Base-by-base conservation (phyloP, 1,140 invertebrate species). In the Pseudobourletiella spinata region DNA sequence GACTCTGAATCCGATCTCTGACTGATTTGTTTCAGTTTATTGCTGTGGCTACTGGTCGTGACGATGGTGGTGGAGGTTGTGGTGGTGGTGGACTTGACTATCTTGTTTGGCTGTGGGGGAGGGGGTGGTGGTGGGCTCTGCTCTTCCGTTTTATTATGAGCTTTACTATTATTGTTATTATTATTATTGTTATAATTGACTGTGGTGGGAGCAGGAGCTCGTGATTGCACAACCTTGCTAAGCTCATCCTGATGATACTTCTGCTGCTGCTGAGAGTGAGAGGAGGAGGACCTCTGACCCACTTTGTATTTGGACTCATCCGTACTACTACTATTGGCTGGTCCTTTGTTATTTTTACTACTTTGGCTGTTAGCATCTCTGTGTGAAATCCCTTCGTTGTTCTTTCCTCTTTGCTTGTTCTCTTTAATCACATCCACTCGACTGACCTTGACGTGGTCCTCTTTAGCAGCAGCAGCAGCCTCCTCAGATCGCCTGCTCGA, bases 261-360 rank as follows among this genome's bases (percentile, higher is more conserved):
- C 32, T 54, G 28, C 20, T 48, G n/a, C 26, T 51, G 42, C 22
- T 60, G 15, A 26, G 46, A 26, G n/a, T 59, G 57, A 16, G 46
- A 52, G 29, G 29, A 24, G 29, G 46, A n/a, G 26, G 59, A 61
- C 59, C 59, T 61, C 46, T 61, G 59, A 54, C 59, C 51, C 51
- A 61, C 52, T 60, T 60, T 60, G 59, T 60, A 60, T 35, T 46
- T 50, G 42, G 54, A 60, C 29, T 60, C 59, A 18, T 60, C 59
- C 20, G 54, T 46, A 39, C 32, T 39, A 11, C 8, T 39, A n/a
- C 32, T 39, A 39, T n/a, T 39, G 32, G n/a, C 32, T 11, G 32
- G 32, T 11, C n/a, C n/a, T 39, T 26, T 51, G 22, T 51, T 51
- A 51, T 51, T 51, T 26, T 51, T 51, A n/a, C 51, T 46, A 55